Evolutionary conservation across 1,140 invertebrate genomes (phyloP), one percentile per base, ranked within the genome.

Genomic region (Proales similis): DNA sequence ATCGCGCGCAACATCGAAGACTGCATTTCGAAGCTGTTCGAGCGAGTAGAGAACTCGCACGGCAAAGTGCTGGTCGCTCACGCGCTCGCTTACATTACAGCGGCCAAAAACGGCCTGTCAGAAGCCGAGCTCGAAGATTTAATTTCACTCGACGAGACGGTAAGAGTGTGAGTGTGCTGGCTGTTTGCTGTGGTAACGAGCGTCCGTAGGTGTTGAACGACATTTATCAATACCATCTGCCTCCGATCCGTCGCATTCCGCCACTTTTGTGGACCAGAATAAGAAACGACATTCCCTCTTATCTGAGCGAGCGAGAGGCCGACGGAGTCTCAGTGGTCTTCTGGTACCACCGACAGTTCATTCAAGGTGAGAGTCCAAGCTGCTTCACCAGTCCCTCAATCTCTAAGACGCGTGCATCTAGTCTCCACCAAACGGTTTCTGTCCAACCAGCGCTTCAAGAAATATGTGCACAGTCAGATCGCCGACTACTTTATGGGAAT

Each of bases 151-250:
- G 90, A 94, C 68, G 90, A 96, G 74, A 87, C 86, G 71, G 86
- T 77, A 19, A n/a, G 22, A 45, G 20, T 29, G 12, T 48, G n/a
- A 20, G 4, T 29, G 32, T 29, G 27, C 14, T 24, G 20, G 38
- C 17, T 30, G 17, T 33, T 19, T 30, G 22, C 17, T 22, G 24
- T 36, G 14, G 33, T 36, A 36, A n/a, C 14, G 14, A 36, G 24
- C 30, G 11, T 45, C 20, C 67, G 0, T 39, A 70, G 69, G 77
- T 90, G 1, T 74, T 98, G 39, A 93, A 97, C 70, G 93, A 98
- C 69, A 91, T 98, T 0, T 98, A 96, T 70, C 93, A 98, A 71
- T 96, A 96, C 71, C 90, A 96, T 80, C 81, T 96, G 70, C 92
- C 92, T 1, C 92, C 92, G 0, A 90, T 93, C 0, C 78, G 92